Conservation (phyloP, 2,113 vertebrate genomes). For the Camelus dromedarius region DNA sequence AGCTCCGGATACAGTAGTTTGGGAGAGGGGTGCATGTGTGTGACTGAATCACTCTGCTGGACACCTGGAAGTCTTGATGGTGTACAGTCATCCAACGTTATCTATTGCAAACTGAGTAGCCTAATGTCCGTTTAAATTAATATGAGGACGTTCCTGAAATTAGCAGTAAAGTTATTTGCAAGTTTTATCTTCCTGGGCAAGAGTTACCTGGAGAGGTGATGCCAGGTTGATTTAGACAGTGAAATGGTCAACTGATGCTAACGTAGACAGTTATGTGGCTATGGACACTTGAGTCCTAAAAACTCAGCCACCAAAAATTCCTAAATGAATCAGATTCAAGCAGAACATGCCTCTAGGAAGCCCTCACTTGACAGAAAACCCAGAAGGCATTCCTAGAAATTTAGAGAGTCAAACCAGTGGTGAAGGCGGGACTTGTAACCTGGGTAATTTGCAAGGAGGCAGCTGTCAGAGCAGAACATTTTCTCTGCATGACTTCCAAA, state of each 20-base stretch:
- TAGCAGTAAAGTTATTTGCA: not conserved
- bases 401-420: not conserved
- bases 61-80: no score
- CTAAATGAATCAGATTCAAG: not conserved
- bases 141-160: not conserved
- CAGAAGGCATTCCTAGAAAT: not conserved
- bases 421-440: accelerated
- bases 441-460: not conserved
- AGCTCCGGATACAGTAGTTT: not conserved
- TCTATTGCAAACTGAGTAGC: accelerated
- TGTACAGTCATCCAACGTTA: accelerated
- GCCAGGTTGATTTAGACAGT: not conserved
- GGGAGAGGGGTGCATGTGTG: no score
- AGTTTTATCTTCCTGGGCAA: not conserved
- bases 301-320: not conserved
- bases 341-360: not conserved
- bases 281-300: not conserved
- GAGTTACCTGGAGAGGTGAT: not conserved
- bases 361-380: not conserved
- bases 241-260: accelerated
- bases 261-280: not conserved
- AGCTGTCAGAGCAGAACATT: not conserved
- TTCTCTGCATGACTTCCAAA: not conserved
- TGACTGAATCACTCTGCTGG: no score
- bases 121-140: not conserved